Conservation (phyloP, 2,888 invertebrate genomes). For the Acleris emargana region DNA sequence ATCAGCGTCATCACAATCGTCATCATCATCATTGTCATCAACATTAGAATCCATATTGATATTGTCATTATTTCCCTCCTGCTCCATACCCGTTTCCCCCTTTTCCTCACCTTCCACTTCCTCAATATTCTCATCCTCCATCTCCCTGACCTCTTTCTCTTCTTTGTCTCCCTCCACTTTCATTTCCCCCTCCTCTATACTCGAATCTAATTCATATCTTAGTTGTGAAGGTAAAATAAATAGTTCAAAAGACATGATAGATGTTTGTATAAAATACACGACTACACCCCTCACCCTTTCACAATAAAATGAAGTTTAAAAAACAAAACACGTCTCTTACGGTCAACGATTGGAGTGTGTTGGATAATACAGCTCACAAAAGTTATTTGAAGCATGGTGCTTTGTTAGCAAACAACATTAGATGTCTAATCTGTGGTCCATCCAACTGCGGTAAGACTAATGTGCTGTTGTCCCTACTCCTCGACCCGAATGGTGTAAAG, state of each 20-base stretch:
- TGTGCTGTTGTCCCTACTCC: slow-evolving; percentile 1
- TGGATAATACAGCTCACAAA: not conserved
- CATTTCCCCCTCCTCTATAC: too few species aligned
- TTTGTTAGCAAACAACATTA: slow-evolving; percentile 1
- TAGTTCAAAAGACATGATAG: not conserved
- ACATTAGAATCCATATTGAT: too few species aligned
- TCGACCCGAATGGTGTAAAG: slow-evolving; percentile 10
- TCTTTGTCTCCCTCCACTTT: too few species aligned
- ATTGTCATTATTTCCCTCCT: too few species aligned
- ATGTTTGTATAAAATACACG: slow-evolving; percentile 2
- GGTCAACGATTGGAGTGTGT: not conserved
- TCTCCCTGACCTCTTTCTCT: too few species aligned
- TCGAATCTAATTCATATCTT: too few species aligned
- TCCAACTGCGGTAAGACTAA: slow-evolving; percentile 16
- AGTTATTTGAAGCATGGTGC: not conserved
- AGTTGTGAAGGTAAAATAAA: too few species aligned
- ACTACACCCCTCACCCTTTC: not conserved
- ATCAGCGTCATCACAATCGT: too few species aligned
- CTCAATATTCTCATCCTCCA: too few species aligned
- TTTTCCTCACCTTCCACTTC: too few species aligned
- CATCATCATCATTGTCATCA: too few species aligned
- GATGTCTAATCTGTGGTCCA: slow-evolving; percentile 13
- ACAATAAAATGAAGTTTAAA: slow-evolving; percentile 8
- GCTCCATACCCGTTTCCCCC: too few species aligned
- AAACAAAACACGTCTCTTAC: slow-evolving; percentile 16